Evolutionary conservation across 2,797 vertebrate species (phyloP), one percentile per base, ranked within the genome.

Genomic region (Borostomias antarcticus): DNA sequence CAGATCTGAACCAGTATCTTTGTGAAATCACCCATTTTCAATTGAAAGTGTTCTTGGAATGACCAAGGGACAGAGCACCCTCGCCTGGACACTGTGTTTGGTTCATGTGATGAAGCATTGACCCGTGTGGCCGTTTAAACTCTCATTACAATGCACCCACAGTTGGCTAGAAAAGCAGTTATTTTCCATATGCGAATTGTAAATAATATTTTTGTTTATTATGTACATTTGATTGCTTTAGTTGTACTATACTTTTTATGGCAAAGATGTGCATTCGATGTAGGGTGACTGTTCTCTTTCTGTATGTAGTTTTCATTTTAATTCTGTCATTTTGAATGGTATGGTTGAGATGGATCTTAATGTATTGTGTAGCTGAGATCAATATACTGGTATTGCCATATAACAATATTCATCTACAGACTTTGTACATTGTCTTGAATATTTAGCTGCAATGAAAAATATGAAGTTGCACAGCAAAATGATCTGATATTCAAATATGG

Each of bases 141-240:
- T 15, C 10, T 10, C 5, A 29, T 51, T 40, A 47, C 19, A 52
- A 35, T 25, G 19, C 19, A 58, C 35, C 17, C 30, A 30, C n/a
- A 48, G 28, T 59, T 26, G n/a, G 15, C 3, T 45, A 37, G 47
- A 51, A 67, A 47, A 23, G 29, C 47, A 30, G 40, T 9, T 29
- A 9, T 62, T n/a, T 50, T 52, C 52, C 48, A 40, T 19, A 51
- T 21, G 33, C 45, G 50, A 13, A 17, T 21, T 68, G 65, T 60
- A 60, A 52, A 60, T 52, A 60, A 1, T 32, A 7, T 48, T n/a
- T 43, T 59, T 17, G 15, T 17, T 21, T 35, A 15, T 13, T 30
- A 23, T 62, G n/a, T 47, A 30, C 43, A 32, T 19, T 62, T 32
- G 11, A 23, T 15, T 62, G 9, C 28, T 32, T 57, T 26, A 37